phyloP scores from a whole-genome alignment of 2,113 vertebrate genomes.

The Pitta sordida region DNA sequence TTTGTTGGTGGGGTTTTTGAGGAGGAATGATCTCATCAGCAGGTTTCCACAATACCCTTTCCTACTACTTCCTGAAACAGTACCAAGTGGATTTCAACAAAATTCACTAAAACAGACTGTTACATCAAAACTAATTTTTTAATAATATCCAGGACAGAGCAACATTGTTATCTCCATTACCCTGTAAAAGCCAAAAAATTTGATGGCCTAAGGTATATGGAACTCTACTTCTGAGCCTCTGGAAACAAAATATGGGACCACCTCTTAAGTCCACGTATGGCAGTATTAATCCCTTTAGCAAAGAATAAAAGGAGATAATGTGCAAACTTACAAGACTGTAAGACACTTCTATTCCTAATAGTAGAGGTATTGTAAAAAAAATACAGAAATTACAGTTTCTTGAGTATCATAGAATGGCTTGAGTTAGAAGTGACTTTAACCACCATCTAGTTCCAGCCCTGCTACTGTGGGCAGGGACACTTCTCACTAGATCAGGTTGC shows the following conservation, averaged over 20 bases:
- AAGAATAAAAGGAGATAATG: background rate
- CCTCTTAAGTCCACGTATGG: background rate
- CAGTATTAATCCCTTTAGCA: background rate
- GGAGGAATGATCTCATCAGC: background rate
- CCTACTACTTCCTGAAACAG: background rate
- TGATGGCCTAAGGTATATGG: background rate
- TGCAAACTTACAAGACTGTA: background rate
- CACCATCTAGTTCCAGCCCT: background rate
- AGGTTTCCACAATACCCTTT: accelerated
- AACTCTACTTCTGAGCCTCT: background rate
- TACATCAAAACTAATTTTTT: background rate
- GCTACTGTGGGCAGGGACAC: background rate
- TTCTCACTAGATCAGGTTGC: background rate
- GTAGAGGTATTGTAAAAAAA: background rate
- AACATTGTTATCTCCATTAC: background rate
- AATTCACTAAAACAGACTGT: background rate
- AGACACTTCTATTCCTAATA: background rate
- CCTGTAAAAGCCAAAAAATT: background rate
- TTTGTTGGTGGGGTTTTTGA: background rate
- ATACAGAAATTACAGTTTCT: background rate
- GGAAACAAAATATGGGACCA: background rate
- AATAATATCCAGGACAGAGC: background rate
- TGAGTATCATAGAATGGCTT: background rate
- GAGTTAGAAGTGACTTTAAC: background rate
- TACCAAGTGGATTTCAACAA: background rate